These are phyloP conservation scores for Malacosoma neustria DNA, from an alignment of 2,888 invertebrate genomes.

Conservation along the genomic window DNA sequence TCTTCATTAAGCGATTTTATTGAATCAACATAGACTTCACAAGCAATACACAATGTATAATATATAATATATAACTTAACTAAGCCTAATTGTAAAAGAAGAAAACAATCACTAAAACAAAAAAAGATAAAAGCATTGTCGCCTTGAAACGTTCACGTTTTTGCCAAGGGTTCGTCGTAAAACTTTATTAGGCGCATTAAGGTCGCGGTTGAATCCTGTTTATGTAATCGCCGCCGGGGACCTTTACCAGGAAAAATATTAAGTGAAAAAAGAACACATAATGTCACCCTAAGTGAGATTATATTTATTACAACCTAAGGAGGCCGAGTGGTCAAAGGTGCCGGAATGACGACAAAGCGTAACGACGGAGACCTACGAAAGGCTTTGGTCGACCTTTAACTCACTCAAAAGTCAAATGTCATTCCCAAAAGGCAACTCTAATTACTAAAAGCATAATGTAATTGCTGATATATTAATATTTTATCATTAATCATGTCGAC, in stretches of 20 bases:
- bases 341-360: slow-evolving; percentile 25
- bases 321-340: slow-evolving; percentile 27
- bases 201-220: slow-evolving; percentile 74
- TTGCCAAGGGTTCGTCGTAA: slow-evolving; percentile 70
- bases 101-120: slow-evolving; percentile 67
- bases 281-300: slow-evolving; percentile 56
- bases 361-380: slow-evolving; percentile 23
- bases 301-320: slow-evolving; percentile 43
- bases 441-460: too few relatives aligned
- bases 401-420: slow-evolving; percentile 13
- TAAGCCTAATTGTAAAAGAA: slow-evolving; percentile 54
- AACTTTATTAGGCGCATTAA: slow-evolving; percentile 74
- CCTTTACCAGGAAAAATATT: slow-evolving; percentile 70
- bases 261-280: slow-evolving; percentile 69
- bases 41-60: too few relatives aligned
- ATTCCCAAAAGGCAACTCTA: slow-evolving; percentile 17
- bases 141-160: slow-evolving; percentile 68
- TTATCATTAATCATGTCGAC: too few relatives aligned
- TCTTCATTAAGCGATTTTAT: too few relatives aligned
- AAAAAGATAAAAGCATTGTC: slow-evolving; percentile 73
- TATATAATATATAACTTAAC: slow-evolving; percentile 19
- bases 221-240: slow-evolving; percentile 72
- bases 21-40: too few relatives aligned
- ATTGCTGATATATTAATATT: too few relatives aligned
- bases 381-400: slow-evolving; percentile 14